Percentiles rank a stretch among this genome's conserved stretches.
These are phyloP conservation scores for Pantherophis guttatus DNA, from an alignment of 2,113 vertebrate species.

Conservation along the genomic window DNA sequence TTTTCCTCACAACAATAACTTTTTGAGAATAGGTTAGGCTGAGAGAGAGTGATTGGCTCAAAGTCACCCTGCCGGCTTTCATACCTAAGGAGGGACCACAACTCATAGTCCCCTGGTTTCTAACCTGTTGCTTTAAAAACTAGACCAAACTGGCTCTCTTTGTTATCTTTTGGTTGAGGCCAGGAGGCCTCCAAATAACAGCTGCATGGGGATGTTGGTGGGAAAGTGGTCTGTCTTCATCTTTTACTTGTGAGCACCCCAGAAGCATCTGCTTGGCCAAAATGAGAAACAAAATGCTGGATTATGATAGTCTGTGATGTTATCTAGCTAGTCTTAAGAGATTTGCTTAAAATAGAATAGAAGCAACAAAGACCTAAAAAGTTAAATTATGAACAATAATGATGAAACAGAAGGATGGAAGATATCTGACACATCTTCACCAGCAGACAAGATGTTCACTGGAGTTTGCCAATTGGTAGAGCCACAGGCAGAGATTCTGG, in stretches of 20 bases:
- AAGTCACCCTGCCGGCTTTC: background rate
- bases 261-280: background rate
- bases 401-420: background rate
- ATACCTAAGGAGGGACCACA: background rate
- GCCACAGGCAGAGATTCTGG: background rate
- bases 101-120: background rate
- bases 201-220: background rate
- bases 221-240: background rate
- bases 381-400: background rate
- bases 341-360: background rate
- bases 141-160: background rate
- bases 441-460: background rate
- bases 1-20: too few relatives aligned
- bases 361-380: background rate
- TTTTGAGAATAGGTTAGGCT: background rate
- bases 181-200: background rate
- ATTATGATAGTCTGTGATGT: background rate
- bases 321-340: background rate
- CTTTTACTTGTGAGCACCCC: background rate
- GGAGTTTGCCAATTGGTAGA: background rate
- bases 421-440: background rate
- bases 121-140: background rate
- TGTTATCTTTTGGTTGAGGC: background rate
- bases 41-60: background rate
- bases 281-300: background rate